Percentiles rank a stretch among this genome's conserved stretches.
phyloP scores from a whole-genome alignment of 1,140 invertebrate species.

The Adelges cooleyi region DNA sequence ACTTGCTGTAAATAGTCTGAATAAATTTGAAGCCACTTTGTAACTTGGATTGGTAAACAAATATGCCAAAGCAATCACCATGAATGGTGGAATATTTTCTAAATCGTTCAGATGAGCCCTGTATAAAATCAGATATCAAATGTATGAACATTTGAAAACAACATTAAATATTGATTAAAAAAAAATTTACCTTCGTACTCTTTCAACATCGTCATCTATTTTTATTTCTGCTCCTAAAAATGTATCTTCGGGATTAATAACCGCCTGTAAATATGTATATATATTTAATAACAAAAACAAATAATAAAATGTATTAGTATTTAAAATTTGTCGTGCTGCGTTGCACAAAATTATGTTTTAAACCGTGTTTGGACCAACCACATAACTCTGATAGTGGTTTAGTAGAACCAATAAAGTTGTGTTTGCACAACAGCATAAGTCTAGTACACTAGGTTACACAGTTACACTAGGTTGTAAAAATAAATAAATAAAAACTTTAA shows the following conservation, averaged over 20 bases:
- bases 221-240: constrained; percentile 38
- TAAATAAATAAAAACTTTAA: too few species aligned
- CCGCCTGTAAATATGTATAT: constrained; percentile 46
- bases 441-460: too few species aligned
- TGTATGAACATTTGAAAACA: background rate
- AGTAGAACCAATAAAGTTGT: too few species aligned
- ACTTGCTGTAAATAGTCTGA: constrained; percentile 45
- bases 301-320: background rate
- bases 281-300: background rate
- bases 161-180: background rate
- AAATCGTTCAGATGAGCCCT: constrained; percentile 58
- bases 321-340: too few species aligned
- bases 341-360: too few species aligned
- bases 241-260: constrained; percentile 47
- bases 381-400: too few species aligned
- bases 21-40: constrained; percentile 44
- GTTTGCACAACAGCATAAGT: too few species aligned
- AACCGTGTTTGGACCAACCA: too few species aligned
- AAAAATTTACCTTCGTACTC: constrained; percentile 42
- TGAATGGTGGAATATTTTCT: too few species aligned
- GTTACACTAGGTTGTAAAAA: too few species aligned
- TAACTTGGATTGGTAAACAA: constrained; percentile 45
- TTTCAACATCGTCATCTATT: constrained; percentile 46
- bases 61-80: constrained; percentile 48
- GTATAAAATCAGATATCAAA: too few species aligned